A percentile compares a stretch with the other conserved stretches of the same genome.
These are phyloP conservation scores for Acronicta psi DNA, from an alignment of 2,888 invertebrate genomes.

Conservation along the genomic window DNA sequence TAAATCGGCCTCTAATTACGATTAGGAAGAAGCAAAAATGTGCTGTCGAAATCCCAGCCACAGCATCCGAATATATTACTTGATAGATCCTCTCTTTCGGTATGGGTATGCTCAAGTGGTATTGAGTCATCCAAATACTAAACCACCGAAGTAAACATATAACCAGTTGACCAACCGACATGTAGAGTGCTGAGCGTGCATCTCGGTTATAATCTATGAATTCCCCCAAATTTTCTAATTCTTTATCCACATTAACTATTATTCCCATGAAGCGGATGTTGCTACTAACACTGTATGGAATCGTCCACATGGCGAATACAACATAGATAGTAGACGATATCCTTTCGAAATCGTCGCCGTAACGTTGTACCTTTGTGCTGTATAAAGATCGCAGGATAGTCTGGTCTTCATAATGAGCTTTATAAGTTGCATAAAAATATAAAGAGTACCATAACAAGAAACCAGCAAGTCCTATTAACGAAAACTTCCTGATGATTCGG, in stretches of 20 bases:
- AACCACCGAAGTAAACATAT: slow-evolving; percentile 61
- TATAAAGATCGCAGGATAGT: slow-evolving; percentile 72
- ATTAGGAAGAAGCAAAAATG: slow-evolving; percentile 67
- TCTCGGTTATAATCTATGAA: slow-evolving; percentile 62
- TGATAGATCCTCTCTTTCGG: slow-evolving; percentile 71
- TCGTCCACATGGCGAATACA: slow-evolving; percentile 67
- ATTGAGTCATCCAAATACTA: slow-evolving; percentile 65
- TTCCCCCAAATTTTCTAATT: slow-evolving; percentile 64
- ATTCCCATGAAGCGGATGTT: slow-evolving; percentile 58
- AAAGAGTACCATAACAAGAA: slow-evolving; percentile 59
- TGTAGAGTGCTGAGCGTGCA: slow-evolving; percentile 52
- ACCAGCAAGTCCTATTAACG: slow-evolving; percentile 60
- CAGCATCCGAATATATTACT: slow-evolving; percentile 65
- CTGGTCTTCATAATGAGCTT: slow-evolving; percentile 65
- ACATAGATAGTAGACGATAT: slow-evolving; percentile 62
- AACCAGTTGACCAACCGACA: slow-evolving; percentile 58
- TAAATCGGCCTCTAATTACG: slow-evolving; percentile 65
- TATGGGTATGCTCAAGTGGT: slow-evolving; percentile 56
- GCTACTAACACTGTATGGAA: slow-evolving; percentile 65
- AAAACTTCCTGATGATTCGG: slow-evolving; percentile 55
- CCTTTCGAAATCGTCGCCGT: slow-evolving; percentile 74
- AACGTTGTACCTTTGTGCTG: slow-evolving; percentile 72
- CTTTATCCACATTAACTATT: slow-evolving; percentile 66
- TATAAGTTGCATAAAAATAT: slow-evolving; percentile 68
- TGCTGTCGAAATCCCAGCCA: slow-evolving; percentile 64